A percentile compares a stretch with the other conserved stretches of the same genome.
Evolutionary conservation across 2,113 vertebrate species (phyloP).

Genomic region (Tragelaphus scriptus): DNA sequence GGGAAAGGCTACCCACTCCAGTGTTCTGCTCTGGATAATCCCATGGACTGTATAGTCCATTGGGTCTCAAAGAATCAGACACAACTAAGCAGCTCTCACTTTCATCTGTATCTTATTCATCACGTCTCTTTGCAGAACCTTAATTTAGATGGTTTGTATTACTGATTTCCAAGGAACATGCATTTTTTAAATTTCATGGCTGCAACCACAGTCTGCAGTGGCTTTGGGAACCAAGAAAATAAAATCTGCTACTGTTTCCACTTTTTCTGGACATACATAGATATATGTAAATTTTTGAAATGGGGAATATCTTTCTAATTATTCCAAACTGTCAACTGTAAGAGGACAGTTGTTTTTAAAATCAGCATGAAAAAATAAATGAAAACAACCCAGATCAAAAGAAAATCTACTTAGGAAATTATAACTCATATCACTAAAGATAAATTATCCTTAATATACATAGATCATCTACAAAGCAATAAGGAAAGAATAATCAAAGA

Average conservation of each 20-base stretch:
- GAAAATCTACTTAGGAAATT: not conserved
- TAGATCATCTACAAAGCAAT: not conserved
- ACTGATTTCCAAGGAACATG: not conserved
- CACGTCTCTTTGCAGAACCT: not conserved
- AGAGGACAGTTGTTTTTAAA: not conserved
- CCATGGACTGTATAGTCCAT: not conserved
- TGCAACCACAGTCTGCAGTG: not conserved
- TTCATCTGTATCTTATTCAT: not conserved
- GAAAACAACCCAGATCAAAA: not conserved
- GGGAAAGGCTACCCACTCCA: not conserved
- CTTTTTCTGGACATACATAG: not conserved
- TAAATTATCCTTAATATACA: not conserved
- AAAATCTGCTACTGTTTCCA: not conserved
- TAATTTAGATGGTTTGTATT: not conserved
- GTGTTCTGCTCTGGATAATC: not conserved
- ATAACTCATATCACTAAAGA: not conserved
- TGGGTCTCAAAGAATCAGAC: not conserved
- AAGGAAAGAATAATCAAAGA: not conserved
- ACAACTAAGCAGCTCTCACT: not conserved
- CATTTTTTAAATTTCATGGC: not conserved
- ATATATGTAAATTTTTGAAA: not conserved
- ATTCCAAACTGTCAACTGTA: not conserved
- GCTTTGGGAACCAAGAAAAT: not conserved
- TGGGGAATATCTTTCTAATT: not conserved
- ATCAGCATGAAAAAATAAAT: not conserved